phyloP scores from a whole-genome alignment of 2,113 vertebrate species.

The Tringa solitaria region DNA sequence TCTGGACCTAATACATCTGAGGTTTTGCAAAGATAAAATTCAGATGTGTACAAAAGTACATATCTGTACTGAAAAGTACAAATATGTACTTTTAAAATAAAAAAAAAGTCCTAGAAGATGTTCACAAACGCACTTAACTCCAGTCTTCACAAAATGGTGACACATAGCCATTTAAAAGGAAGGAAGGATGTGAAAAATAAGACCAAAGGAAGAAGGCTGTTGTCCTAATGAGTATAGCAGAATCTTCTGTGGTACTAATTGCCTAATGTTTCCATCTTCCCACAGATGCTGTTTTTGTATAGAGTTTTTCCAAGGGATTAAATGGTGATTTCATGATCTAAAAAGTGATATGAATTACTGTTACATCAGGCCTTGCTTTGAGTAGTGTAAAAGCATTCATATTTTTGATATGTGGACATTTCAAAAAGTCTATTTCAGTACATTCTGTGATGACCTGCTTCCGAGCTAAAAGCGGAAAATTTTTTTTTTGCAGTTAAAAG shows the following conservation, averaged over 20 bases:
- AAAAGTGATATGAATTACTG: not conserved
- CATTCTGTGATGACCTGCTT: not conserved
- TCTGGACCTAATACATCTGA: not conserved
- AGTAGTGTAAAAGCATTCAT: not conserved
- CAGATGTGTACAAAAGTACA: not conserved
- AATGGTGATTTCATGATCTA: not conserved
- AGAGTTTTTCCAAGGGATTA: not conserved
- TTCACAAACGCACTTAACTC: not conserved
- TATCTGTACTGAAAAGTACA: too few species aligned
- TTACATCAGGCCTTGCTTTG: not conserved
- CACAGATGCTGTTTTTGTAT: not conserved
- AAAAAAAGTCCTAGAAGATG: too few species aligned
- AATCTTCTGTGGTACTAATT: not conserved
- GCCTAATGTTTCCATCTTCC: slow-evolving; percentile 7
- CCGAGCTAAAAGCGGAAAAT: not conserved
- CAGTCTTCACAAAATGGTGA: slow-evolving; percentile 8
- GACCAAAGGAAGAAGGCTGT: slow-evolving; percentile 26
- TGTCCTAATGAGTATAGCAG: slow-evolving; percentile 7
- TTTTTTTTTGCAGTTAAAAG: not conserved
- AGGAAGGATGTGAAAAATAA: slow-evolving; percentile 60
- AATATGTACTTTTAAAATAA: too few species aligned
- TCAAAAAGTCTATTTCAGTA: not conserved
- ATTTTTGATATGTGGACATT: not conserved
- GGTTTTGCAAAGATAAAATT: slow-evolving; percentile 15
- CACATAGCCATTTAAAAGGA: not conserved